A percentile compares a stretch with the other conserved stretches of the same genome.
Conservation (phyloP, 2,113 vertebrate species). For the Tretioscincus oriximinensis region DNA sequence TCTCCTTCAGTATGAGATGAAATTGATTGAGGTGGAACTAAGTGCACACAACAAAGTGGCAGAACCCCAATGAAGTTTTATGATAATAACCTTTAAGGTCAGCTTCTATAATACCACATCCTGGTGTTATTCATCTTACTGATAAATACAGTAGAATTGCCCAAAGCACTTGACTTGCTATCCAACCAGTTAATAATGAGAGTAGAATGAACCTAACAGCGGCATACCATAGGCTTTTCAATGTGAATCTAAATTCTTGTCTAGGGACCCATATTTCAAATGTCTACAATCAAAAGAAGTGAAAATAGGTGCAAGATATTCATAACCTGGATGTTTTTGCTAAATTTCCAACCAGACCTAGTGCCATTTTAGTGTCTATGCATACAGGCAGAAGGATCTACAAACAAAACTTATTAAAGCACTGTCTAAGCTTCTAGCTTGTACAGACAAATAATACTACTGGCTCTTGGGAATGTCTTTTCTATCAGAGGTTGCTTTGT, state of each 20-base stretch:
- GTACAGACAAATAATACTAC: neutral
- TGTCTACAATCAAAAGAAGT: neutral
- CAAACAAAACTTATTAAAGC: neutral
- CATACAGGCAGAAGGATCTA: neutral
- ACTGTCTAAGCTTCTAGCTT: neutral
- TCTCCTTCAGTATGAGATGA: slow-evolving; percentile 45
- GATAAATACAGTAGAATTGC: slow-evolving; percentile 23
- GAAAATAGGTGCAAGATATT: neutral
- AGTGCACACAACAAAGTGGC: slow-evolving; percentile 31
- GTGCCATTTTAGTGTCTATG: neutral
- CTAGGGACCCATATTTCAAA: slow-evolving; percentile 4
- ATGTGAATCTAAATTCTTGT: neutral
- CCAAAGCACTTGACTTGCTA: neutral
- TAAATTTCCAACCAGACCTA: neutral
- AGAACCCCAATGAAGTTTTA: slow-evolving; percentile 33
- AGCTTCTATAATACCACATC: slow-evolving; percentile 19
- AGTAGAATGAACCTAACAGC: neutral
- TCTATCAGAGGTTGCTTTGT: no score
- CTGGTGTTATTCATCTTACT: slow-evolving; percentile 7
- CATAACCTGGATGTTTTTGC: neutral
- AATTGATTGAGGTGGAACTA: slow-evolving; percentile 47
- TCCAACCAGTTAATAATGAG: slow-evolving; percentile 11
- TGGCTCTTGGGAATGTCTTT: neutral
- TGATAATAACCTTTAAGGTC: slow-evolving; percentile 44
- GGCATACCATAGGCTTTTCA: neutral